These are phyloP conservation scores for Catocala fraxini DNA, from an alignment of 2,888 invertebrate species.

Conservation along the genomic window DNA sequence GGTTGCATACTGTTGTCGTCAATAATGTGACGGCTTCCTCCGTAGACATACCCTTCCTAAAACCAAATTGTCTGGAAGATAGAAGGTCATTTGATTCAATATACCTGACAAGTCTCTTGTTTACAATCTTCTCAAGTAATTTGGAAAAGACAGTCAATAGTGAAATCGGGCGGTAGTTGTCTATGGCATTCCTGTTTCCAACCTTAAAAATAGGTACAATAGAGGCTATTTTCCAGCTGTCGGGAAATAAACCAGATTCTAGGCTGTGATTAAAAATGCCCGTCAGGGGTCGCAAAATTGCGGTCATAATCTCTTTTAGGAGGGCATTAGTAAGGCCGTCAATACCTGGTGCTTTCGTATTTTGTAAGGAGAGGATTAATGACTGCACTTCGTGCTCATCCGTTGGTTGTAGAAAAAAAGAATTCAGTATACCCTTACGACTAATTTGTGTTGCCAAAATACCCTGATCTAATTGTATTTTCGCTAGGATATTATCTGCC, in stretches of 20 bases:
- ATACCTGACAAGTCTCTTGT: background rate
- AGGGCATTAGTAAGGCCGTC: conserved; percentile 2
- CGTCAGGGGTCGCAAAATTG: too few relatives aligned
- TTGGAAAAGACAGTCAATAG: conserved; percentile 18
- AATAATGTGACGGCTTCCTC: too few relatives aligned
- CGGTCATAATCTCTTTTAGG: conserved; percentile 1
- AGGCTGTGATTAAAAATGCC: too few relatives aligned
- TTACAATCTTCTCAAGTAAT: conserved; percentile 15
- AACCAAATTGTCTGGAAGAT: background rate
- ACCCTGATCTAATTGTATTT: background rate
- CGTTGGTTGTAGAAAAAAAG: conserved; percentile 10
- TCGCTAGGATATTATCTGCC: background rate
- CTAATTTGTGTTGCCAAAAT: background rate
- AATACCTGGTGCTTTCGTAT: conserved; percentile 2
- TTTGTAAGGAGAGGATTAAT: background rate
- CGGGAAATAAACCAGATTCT: too few relatives aligned
- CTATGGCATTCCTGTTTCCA: too few relatives aligned
- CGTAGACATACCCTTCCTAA: too few relatives aligned
- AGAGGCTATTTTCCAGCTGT: too few relatives aligned
- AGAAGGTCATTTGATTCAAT: conserved; percentile 6
- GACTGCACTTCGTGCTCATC: conserved; percentile 10
- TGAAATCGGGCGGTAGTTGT: conserved; percentile 20
- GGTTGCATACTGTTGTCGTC: too few relatives aligned
- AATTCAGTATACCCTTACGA: background rate
- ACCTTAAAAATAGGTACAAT: too few relatives aligned